A percentile compares a stretch with the other conserved stretches of the same genome.
phyloP scores from a whole-genome alignment of 2,888 invertebrate species.

The Eristalis tenax region DNA sequence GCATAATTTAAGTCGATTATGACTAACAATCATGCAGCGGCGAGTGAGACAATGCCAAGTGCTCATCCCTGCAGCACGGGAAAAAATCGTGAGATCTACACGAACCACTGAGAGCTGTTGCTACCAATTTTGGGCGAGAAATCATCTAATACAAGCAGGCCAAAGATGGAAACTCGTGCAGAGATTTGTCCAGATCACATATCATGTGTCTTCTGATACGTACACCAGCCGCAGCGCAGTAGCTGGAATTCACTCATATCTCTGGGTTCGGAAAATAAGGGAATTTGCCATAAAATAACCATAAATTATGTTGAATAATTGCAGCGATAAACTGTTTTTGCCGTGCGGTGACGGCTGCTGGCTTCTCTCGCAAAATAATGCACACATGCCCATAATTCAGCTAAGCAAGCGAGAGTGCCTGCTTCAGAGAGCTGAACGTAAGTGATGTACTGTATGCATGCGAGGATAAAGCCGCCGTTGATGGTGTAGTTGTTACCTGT shows the following conservation, averaged over 20 bases:
- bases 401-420: constrained; percentile 2
- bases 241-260: constrained; percentile 55
- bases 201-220: constrained; percentile 66
- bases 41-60: constrained; percentile 48
- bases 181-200: constrained; percentile 68
- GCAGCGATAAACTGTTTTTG: constrained; percentile 54
- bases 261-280: constrained; percentile 30
- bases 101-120: constrained; percentile 1
- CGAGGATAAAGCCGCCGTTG: constrained; percentile 17
- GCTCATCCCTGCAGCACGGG: constrained; percentile 6
- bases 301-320: constrained; percentile 67
- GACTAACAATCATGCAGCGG: constrained; percentile 59
- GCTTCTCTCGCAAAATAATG: constrained; percentile 53
- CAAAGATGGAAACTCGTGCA: constrained; percentile 68
- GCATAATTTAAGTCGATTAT: constrained; percentile 67
- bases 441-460: constrained; percentile 64
- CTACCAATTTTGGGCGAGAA: constrained; percentile 67
- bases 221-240: constrained; percentile 39
- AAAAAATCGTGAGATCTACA: constrained; percentile 53
- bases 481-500: background rate
- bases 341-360: background rate
- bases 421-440: background rate
- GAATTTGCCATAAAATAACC: constrained; percentile 63
- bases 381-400: constrained; percentile 61
- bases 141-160: constrained; percentile 48